Evolutionary conservation across 2,797 vertebrate genomes (phyloP).

Genomic region (Hylomyscus alleni): DNA sequence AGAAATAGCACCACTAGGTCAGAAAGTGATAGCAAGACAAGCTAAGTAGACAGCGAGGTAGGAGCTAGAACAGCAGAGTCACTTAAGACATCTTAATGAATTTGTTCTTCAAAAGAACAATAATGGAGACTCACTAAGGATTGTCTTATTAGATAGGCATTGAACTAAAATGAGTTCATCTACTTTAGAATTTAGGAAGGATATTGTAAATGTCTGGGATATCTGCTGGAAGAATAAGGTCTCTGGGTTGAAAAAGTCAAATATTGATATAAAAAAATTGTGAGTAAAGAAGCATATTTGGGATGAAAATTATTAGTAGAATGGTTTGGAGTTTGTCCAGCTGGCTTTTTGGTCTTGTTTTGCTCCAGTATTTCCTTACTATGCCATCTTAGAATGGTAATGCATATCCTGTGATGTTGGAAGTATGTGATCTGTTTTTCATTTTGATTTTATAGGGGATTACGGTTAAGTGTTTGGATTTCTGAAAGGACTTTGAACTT

Average conservation of each 20-base stretch:
- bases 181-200: not conserved
- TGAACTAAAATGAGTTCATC: not conserved
- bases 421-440: too few relatives aligned
- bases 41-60: not conserved
- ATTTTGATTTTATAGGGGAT: too few relatives aligned
- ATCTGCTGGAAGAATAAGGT: not conserved
- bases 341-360: not conserved
- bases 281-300: not conserved
- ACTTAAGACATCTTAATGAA: not conserved
- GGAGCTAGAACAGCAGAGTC: not conserved
- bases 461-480: not conserved
- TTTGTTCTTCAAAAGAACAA: not conserved
- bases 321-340: not conserved
- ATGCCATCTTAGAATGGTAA: not conserved
- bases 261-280: constrained; percentile 26
- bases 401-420: not conserved
- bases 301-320: not conserved
- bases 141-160: not conserved
- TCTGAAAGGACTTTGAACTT: not conserved
- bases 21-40: not conserved
- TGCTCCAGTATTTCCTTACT: not conserved
- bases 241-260: not conserved
- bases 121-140: not conserved
- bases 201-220: not conserved
- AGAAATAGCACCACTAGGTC: not conserved